Conservation (phyloP, 1,140 invertebrate species). For the Eupeodes corollae region DNA sequence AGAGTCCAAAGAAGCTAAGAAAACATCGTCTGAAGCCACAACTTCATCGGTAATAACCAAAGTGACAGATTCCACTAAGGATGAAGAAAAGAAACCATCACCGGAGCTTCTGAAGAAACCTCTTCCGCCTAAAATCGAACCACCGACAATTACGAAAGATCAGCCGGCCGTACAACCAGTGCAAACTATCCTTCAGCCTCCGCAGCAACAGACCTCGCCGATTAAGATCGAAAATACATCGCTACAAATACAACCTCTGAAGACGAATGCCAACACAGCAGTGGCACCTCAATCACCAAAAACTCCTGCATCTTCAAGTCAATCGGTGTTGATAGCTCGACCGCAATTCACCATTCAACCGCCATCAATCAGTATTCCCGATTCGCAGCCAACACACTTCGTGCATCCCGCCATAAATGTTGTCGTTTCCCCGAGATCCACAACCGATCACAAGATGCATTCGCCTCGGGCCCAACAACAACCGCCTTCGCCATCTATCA, state of each 20-base stretch:
- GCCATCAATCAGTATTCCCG: conserved; percentile 47
- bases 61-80: conserved; percentile 7
- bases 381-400: conserved; percentile 37
- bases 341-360: conserved; percentile 39
- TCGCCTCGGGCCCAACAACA: conserved; percentile 14
- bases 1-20: no score
- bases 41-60: conserved; percentile 25
- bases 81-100: background rate
- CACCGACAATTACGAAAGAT: conserved; percentile 27
- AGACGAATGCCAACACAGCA: conserved; percentile 24
- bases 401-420: conserved; percentile 13
- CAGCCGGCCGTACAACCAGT: conserved; percentile 30
- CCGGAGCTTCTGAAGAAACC: conserved; percentile 5
- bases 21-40: background rate
- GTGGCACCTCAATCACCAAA: conserved; percentile 1
- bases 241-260: conserved; percentile 10
- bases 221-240: no score
- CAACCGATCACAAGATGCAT: conserved; percentile 7
- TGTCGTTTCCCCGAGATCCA: conserved; percentile 7
- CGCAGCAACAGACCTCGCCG: background rate
- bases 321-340: conserved; percentile 12
- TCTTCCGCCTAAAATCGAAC: conserved; percentile 20
- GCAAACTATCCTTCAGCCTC: conserved; percentile 20
- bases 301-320: conserved; percentile 7
- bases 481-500: conserved; percentile 12